Base-by-base conservation (phyloP, 2,113 vertebrate species). In the Cavia aperea region DNA sequence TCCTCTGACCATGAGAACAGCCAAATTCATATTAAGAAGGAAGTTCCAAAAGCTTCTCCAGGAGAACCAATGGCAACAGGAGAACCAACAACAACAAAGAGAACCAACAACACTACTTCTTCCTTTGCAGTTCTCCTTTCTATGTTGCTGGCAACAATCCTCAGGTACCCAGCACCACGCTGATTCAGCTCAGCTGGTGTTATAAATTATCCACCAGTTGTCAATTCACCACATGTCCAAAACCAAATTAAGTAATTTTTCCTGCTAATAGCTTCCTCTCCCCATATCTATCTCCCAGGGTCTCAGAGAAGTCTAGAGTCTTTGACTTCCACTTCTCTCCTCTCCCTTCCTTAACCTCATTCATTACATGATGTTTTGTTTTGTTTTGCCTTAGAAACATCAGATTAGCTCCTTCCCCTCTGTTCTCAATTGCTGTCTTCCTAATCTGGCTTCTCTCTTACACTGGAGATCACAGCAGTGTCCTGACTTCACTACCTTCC, bases 361-460 rank as follows among this genome's bases (percentile, higher is more conserved):
- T 70, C 73, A 91, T 8, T 70, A 86, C 10, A 4, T 31, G 51
- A 78, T 0, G 1, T 85, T 93, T 63, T 60, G 39, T 15, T 78
- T 93, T 79, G 46, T 56, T 82, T 77, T 93, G 78, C 63, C 81
- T 79, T 72, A 60, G 77, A 87, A 89, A 86, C 31, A 9, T 77
- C 72, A 60, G 65, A 81, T 70, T 94, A 16, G 19, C 60, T 82
- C 23, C 63, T 92, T 84, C 36, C 7, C 46, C 72, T 91, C 51
- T 1, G 13, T 72, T 81, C 62, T 66, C 7, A 31, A 39, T 43
- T 65, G 78, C 60, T 72, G 11, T 75, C 21, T 26, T 73, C 49
- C 68, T 83, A 5, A 31, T 73, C 39, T 84, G 33, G 12, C 49
- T 24, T 13, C 90, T 83, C 14, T 51, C 83, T 92, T 56, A 56